Evolutionary conservation across 2,888 invertebrate species (phyloP).

Genomic region (Odontothrips loti): DNA sequence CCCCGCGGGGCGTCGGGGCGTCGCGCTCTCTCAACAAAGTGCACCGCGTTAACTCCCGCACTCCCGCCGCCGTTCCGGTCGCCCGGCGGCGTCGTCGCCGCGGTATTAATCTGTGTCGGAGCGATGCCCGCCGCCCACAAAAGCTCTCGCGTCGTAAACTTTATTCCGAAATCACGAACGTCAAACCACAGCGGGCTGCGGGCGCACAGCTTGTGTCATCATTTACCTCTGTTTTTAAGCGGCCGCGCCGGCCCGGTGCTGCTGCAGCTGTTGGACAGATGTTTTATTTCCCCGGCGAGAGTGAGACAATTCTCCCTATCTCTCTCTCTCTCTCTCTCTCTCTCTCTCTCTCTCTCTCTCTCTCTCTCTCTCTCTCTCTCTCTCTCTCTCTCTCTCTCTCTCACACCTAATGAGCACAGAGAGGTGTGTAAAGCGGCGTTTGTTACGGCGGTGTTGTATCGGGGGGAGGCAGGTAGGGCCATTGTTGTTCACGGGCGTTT

Average conservation of each 20-base stretch:
- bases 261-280: not conserved
- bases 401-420: not conserved
- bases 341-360: too few species aligned
- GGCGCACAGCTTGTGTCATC: not conserved
- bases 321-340: not conserved
- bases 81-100: not conserved
- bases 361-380: too few species aligned
- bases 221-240: not conserved
- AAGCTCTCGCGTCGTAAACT: not conserved
- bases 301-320: not conserved
- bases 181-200: not conserved
- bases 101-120: not conserved
- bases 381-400: too few species aligned
- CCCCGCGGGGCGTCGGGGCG: too few species aligned
- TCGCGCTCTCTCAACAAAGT: not conserved
- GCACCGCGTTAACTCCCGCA: not conserved
- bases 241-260: not conserved
- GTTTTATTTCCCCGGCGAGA: slow-evolving; percentile 1
- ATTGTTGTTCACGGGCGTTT: too few species aligned
- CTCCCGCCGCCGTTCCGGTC: not conserved
- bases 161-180: not conserved
- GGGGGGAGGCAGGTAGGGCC: too few species aligned
- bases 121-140: not conserved
- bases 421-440: not conserved
- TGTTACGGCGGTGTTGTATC: not conserved